Base-by-base conservation (phyloP, 1,140 invertebrate genomes). In the Ruditapes philippinarum region DNA sequence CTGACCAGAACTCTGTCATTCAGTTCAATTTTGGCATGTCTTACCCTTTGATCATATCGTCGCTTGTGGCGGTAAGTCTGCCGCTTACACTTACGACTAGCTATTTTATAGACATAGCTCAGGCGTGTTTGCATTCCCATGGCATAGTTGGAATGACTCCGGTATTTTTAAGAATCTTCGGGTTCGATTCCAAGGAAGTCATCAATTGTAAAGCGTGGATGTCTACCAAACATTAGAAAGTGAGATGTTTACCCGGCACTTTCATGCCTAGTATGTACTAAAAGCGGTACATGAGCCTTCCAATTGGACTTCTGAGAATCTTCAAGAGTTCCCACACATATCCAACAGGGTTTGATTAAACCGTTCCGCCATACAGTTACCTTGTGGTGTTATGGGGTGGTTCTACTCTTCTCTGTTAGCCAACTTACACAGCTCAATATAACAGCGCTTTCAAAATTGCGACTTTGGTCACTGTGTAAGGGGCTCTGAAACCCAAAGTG, bases 161-260 rank as follows among this genome's bases (percentile, higher is more conserved):
- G 5, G 5, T 68, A 11, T 17, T 38, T 22, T 7, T 12, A 38
- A 11, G 65, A 11, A 36, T 38, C 25, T 31, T 31, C 7, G 51
- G 5, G 28, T 5, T 65, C 7, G 9, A 90, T 40, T 12, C 90
- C 88, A 57, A 90, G 76, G 36, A 70, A 78, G 0, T 84, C n/a
- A 62, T 92, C 87, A 22, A 89, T 83, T 3, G 84, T 28, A 31
- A 88, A 57, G 9, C 85, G 68, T 28, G 86, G 83, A 11, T 89
- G 51, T 68, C 89, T 45, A 0, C 89, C 87, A 87, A 92, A 92
- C 83, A 89, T 83, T 4, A 92, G 36, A n/a, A 79, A 87, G 51
- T 82, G 78, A 3, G 91, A 79, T 31, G 57, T 89, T 51, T 36
- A 89, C 17, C 81, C 62, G 0, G 76, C 89, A n/a, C 45, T 40